A percentile compares a stretch with the other conserved stretches of the same genome.
phyloP scores from a whole-genome alignment of 2,113 vertebrate genomes.

The Willisornis vidua region DNA sequence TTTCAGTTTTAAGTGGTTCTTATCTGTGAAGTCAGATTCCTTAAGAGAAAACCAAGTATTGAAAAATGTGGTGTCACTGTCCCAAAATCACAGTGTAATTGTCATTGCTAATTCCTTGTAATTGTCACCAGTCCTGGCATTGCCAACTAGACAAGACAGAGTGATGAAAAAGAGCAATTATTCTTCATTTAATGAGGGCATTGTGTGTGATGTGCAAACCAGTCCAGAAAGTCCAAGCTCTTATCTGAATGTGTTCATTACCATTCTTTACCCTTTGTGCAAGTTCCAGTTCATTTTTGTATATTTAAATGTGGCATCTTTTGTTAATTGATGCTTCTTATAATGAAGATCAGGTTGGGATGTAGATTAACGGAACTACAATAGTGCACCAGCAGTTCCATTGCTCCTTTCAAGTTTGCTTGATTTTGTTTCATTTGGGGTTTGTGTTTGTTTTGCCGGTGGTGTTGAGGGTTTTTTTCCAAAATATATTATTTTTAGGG shows the following conservation, averaged over 20 bases:
- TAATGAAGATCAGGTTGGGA: background rate
- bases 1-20: background rate
- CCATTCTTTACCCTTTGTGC: background rate
- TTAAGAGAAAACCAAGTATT: background rate
- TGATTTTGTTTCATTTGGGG: background rate
- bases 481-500: background rate
- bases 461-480: accelerated
- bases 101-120: background rate
- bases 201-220: background rate
- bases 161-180: background rate
- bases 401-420: background rate
- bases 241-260: background rate
- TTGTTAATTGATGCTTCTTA: background rate
- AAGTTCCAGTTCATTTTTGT: background rate
- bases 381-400: background rate
- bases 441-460: background rate
- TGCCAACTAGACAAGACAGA: background rate
- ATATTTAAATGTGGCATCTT: background rate
- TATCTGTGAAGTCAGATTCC: background rate
- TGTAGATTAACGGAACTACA: background rate
- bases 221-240: background rate
- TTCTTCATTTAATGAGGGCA: background rate
- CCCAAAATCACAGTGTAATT: background rate
- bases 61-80: background rate
- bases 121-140: background rate